Evolutionary conservation across 1,140 invertebrate genomes (phyloP), one percentile per base, ranked within the genome.

Genomic region (Solen grandis): DNA sequence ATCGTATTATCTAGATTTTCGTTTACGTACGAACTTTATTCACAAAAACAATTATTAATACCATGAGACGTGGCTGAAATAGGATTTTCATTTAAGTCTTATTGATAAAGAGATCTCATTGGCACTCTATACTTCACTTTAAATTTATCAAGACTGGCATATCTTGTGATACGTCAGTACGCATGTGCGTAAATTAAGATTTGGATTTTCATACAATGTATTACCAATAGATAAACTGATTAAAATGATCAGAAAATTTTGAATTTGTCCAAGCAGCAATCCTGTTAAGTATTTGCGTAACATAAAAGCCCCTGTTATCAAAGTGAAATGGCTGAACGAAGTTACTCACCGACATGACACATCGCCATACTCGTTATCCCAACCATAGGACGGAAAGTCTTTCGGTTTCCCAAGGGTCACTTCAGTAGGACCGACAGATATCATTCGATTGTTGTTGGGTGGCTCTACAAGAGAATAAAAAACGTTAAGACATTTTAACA

Each of bases 331-430:
- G 41, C 8, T 46, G 41, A 46, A 46, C 22, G 16, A 62, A 27
- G 19, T 54, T 29, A 85, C 75, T 84, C 82, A 91, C 91, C 80
- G 86, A 82, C 84, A 87, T 4, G 73, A 76, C 0, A 84, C 75
- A 41, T 87, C 68, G 25, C 92, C 92, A 83, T 92, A 92, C 68
- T 92, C 91, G 81, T 91, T 92, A 81, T 92, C 92, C 91, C 91
- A 92, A n/a, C 91, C 92, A 83, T 88, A 92, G 0, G 90, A 90
- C 10, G 91, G 91, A 80, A 90, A 91, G 41, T 90, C 76, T 25
- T 52, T 60, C n/a, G 88, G 89, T 75, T 92, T 92, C 0, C 91
- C 92, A 33, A 90, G 69, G n/a, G 84, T 87, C 1, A 92, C 87
- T 2, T 88, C 84, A 22, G 55, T 73, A 41, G 41, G 77, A 8